phyloP scores from a whole-genome alignment of 2,113 vertebrate genomes.

The Rattus norvegicus region DNA sequence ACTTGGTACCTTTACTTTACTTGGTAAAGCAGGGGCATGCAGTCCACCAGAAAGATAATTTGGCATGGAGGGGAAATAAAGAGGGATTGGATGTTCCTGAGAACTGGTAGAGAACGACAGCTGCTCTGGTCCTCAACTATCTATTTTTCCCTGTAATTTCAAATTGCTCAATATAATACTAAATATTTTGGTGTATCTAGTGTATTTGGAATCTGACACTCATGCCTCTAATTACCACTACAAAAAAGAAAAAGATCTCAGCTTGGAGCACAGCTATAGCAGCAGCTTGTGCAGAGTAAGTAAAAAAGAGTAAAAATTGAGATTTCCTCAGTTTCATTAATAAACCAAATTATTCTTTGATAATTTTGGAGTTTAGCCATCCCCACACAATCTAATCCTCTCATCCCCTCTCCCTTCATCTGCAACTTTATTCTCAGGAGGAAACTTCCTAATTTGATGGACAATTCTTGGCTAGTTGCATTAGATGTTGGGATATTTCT shows the following conservation, averaged over 20 bases:
- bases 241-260: neutral
- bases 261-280: neutral
- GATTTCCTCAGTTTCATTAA: neutral
- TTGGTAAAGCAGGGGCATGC: accelerated
- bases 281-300: neutral
- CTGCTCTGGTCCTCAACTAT: neutral
- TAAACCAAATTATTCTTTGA: neutral
- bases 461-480: neutral
- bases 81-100: neutral
- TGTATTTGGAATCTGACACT: neutral
- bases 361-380: neutral
- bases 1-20: too few species aligned
- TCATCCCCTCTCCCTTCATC: neutral
- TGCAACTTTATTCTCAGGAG: too few species aligned
- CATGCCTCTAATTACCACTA: neutral
- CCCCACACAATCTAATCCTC: too few species aligned
- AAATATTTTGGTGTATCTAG: neutral
- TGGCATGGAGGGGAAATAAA: neutral
- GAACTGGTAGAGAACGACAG: neutral
- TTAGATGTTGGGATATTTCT: neutral
- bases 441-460: neutral
- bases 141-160: too few species aligned
- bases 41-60: neutral
- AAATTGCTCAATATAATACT: neutral
- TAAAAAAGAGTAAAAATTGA: neutral